Conservation (phyloP, 2,113 vertebrate genomes). For the Ia io region DNA sequence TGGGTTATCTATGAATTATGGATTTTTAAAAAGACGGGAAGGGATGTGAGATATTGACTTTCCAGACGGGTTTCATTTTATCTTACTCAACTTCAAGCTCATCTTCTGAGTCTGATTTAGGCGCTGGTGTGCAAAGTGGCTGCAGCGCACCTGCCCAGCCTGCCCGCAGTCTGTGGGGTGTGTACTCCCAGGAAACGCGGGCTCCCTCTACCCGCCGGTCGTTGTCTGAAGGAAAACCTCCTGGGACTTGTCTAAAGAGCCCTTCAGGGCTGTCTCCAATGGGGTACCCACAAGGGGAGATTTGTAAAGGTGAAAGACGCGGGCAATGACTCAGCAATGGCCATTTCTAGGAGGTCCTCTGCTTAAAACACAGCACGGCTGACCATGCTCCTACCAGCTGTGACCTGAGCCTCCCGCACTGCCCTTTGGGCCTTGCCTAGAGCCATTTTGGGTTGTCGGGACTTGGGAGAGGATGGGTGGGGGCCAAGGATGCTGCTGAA, state of each 20-base stretch:
- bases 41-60: constrained; percentile 55
- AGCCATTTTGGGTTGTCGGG: background rate
- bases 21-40: constrained; percentile 65
- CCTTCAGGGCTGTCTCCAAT: background rate
- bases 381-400: background rate
- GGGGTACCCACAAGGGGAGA: background rate
- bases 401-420: background rate
- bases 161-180: background rate
- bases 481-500: background rate
- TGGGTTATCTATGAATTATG: constrained; percentile 62
- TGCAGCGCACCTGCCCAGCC: fast-evolving
- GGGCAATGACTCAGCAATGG: background rate
- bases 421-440: background rate
- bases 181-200: background rate
- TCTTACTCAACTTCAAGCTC: constrained; percentile 31
- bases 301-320: background rate
- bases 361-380: background rate
- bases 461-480: background rate
- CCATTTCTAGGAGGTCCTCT: background rate
- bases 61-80: constrained; percentile 55
- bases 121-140: background rate
- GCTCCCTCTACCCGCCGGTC: background rate
- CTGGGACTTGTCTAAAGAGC: background rate
- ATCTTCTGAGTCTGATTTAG: background rate
- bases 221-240: background rate